Evolutionary conservation across 2,797 vertebrate species (phyloP).

Genomic region (Rhabdophis nuchalis): DNA sequence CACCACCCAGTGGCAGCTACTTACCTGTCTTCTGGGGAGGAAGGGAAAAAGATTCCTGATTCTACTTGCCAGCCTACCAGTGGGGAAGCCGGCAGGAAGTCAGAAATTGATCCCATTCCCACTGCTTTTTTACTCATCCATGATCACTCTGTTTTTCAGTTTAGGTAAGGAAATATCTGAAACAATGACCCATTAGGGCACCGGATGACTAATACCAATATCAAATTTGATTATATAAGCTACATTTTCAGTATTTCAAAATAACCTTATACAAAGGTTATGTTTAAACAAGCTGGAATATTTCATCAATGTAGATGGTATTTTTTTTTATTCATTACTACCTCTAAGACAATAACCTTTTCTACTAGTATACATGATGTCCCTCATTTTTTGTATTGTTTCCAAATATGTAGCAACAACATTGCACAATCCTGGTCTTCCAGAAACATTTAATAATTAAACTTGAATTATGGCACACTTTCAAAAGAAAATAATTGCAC

Average conservation of each 20-base stretch:
- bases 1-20: not conserved
- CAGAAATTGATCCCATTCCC: not conserved
- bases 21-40: not conserved
- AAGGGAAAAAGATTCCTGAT: not conserved
- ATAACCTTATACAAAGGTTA: not conserved
- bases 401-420: not conserved
- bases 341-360: not conserved
- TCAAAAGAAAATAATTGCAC: not conserved
- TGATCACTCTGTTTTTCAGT: not conserved
- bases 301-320: not conserved
- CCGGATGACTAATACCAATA: not conserved
- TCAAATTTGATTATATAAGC: not conserved
- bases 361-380: not conserved
- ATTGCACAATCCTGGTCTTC: not conserved
- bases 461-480: not conserved
- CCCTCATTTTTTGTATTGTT: not conserved
- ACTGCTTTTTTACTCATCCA: not conserved
- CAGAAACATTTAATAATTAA: not conserved
- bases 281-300: slow-evolving; percentile 2
- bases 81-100: not conserved
- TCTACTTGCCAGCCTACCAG: not conserved
- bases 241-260: not conserved
- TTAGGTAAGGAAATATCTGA: not conserved
- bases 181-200: not conserved
- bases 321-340: not conserved